Base-by-base conservation (phyloP, 2,113 vertebrate genomes). In the Terrapene triunguis region DNA sequence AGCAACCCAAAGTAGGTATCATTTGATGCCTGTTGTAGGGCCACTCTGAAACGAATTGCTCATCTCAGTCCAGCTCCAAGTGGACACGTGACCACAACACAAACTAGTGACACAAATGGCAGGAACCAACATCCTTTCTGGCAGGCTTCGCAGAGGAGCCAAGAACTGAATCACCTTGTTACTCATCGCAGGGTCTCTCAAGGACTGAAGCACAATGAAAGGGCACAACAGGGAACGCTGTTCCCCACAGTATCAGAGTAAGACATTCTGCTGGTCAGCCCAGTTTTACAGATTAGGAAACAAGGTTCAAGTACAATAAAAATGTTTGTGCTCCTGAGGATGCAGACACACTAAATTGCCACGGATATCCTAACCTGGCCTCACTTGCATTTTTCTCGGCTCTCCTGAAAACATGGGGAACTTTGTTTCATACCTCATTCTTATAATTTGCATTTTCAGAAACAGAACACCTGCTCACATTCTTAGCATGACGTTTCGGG, bases 261-360 rank as follows among this genome's bases (percentile, higher is more conserved):
- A 94, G 80, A 48, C 51, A 84, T 88, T 78, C 62, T 84, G 83
- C 24, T 42, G 92, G 86, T 92, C 62, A 50, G 6, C 22, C 76
- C 35, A 16, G 35, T 88, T 93, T n/a, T 47, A 53, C 95, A 80
- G 82, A 88, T 0, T 5, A 27, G 81, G 29, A 90, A 92, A 59
- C 55, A 9, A 90, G 84, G 78, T 90, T 93, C 48, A 92, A 95
- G 88, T 89, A 89, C 22, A 88, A 9, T 69, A 32, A 85, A 62
- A 82, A 25, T 79, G 38, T 38, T 89, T 90, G 10, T 80, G 92
- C 47, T 65, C 16, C 35, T 3, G 1, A 88, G 92, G 80, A 84
- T 1, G 59, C 29, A 69, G 32, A n/a, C 62, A 62, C 16, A 69
- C 14, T 57, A 57, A 27, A 57, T 57, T 35, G 32, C 62, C 62